Percentiles rank a stretch among this genome's conserved stretches.
Conservation (phyloP, 37 sponge, comb jelly and placozoan species). For the Chondrilla cf. caribensis region DNA sequence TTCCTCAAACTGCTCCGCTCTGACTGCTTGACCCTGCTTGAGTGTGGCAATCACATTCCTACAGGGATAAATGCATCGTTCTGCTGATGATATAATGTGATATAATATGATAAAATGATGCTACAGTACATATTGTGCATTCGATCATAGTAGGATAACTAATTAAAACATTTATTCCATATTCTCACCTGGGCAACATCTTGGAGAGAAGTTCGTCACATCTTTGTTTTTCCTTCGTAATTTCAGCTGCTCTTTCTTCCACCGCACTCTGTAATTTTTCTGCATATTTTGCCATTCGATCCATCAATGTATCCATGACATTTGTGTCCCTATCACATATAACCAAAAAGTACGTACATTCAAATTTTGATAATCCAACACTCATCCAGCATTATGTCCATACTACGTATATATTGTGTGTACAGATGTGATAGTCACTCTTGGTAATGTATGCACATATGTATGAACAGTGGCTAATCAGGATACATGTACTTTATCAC, state of each 20-base stretch:
- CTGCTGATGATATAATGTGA: too few relatives aligned
- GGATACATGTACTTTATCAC: too few relatives aligned
- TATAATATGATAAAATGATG: too few relatives aligned
- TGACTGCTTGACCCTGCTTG: slow-evolving; percentile 19
- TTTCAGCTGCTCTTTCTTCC: slow-evolving; percentile 17
- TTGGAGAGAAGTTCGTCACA: slow-evolving; percentile 10
- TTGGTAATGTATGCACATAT: too few relatives aligned
- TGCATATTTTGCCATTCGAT: slow-evolving; percentile 3
- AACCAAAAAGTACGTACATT: too few relatives aligned
- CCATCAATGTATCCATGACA: slow-evolving; percentile 18
- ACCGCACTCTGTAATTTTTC: slow-evolving; percentile 8
- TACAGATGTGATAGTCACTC: too few relatives aligned
- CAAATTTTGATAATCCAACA: too few relatives aligned
- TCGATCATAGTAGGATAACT: background rate
- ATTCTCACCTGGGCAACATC: slow-evolving; percentile 18
- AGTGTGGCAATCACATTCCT: background rate
- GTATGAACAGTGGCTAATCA: background rate
- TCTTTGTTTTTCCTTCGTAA: slow-evolving; percentile 4
- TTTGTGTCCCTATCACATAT: slow-evolving; percentile 7
- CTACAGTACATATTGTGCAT: background rate
- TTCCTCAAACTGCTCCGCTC: slow-evolving; percentile 27
- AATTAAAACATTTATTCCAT: background rate
- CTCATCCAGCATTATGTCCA: too few relatives aligned
- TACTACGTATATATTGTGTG: too few relatives aligned
- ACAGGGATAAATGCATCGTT: too few relatives aligned